Evolutionary conservation across 2,797 vertebrate species (phyloP), one percentile per base, ranked within the genome.

Genomic region (Toxotes lorentzi): DNA sequence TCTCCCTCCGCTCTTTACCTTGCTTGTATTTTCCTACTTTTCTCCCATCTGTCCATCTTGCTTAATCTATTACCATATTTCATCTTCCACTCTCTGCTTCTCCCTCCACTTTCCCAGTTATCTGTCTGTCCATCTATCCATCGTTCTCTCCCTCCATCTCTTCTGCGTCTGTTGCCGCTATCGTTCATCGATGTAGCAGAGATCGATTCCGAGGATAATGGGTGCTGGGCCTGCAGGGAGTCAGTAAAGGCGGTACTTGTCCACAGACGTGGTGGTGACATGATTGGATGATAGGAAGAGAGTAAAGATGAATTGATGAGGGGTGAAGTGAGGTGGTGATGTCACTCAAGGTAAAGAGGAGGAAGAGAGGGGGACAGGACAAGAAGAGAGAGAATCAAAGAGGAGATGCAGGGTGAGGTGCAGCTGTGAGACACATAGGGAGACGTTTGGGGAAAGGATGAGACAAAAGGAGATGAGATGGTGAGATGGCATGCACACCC

Each of bases 161-260:
- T 34, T 71, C 51, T 48, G 68, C 5, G 14, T 76, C 68, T 4
- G 11, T 23, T 30, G 70, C 72, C 19, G 56, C 86, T 38, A 79
- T 91, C 86, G 51, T 74, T 91, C 86, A 91, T 89, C 65, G 72
- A 80, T 78, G 76, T 74, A 57, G 78, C 82, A 50, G 73, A 67
- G 89, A 92, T 94, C 89, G 64, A 92, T 91, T 85, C 45, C 0
- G 65, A 51, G 70, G 80, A 87, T 91, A 89, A 89, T 86, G 78
- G 84, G 57, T 5, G 45, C 53, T 0, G 54, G 60, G 68, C 62
- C 85, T 13, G 57, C 45, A 4, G 81, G 85, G 78, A 82, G 51
- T 62, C 38, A 7, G 76, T 48, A 50, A 12, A 66, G 64, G 30
- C 60, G 38, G 64, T 24, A 21, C 17, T 4, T 60, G 76, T 70